Evolutionary conservation across 2,888 invertebrate species (phyloP).

Genomic region (Aspidiotus rigidus): DNA sequence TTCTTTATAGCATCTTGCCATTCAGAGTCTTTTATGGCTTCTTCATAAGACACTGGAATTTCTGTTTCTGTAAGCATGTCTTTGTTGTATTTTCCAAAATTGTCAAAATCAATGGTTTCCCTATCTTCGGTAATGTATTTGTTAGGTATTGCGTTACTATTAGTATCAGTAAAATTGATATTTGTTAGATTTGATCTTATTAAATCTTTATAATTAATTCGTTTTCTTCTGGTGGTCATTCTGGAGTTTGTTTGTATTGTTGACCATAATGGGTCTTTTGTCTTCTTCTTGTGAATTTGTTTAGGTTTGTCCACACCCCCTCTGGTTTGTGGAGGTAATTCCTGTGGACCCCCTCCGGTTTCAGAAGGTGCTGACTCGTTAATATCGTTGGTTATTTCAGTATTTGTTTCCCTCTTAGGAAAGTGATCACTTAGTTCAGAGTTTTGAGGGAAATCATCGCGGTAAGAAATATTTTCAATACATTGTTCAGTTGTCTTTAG

Average conservation of each 20-base stretch:
- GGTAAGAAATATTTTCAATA: not conserved
- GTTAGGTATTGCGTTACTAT: too few relatives aligned
- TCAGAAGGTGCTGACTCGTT: not conserved
- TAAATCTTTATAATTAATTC: too few relatives aligned
- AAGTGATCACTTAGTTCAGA: not conserved
- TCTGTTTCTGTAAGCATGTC: too few relatives aligned
- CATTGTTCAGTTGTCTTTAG: not conserved
- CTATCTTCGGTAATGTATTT: too few relatives aligned
- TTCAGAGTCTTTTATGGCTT: too few relatives aligned
- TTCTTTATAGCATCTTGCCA: not conserved
- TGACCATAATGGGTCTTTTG: not conserved
- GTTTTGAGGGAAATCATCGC: slow-evolving; percentile 3
- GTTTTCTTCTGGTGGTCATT: not conserved
- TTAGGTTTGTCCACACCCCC: not conserved
- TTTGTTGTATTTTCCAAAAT: too few relatives aligned
- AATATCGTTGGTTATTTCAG: not conserved
- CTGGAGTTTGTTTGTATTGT: not conserved
- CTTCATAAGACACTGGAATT: too few relatives aligned
- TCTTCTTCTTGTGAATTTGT: not conserved
- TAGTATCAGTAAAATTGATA: too few relatives aligned
- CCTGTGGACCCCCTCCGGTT: not conserved
- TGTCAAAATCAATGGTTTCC: too few relatives aligned
- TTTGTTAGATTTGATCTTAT: too few relatives aligned
- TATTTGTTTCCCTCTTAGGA: not conserved
- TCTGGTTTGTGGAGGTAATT: not conserved